Evolutionary conservation across 2,888 invertebrate species (phyloP).

Genomic region (Empis livida): DNA sequence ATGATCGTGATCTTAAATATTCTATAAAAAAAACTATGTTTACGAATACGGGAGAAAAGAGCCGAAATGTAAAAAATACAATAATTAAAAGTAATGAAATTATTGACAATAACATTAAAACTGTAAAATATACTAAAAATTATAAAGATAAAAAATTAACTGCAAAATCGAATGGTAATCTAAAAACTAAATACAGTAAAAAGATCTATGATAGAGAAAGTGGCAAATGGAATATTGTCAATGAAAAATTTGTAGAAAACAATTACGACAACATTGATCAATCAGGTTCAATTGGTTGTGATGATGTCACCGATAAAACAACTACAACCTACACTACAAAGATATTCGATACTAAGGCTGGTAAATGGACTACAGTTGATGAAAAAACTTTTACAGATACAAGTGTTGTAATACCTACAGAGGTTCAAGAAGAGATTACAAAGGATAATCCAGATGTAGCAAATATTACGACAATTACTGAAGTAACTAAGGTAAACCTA

Average conservation of each 20-base stretch:
- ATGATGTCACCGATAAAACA: slow-evolving; percentile 36
- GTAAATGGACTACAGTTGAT: slow-evolving; percentile 35
- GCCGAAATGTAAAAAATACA: too few relatives aligned
- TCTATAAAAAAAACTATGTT: too few relatives aligned
- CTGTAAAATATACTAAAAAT: too few relatives aligned
- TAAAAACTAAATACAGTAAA: slow-evolving; percentile 34
- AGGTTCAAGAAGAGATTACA: slow-evolving; percentile 36
- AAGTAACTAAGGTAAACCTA: slow-evolving; percentile 34
- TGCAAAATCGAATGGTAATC: slow-evolving; percentile 31
- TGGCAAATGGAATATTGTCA: slow-evolving; percentile 37
- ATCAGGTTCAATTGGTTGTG: slow-evolving; percentile 36
- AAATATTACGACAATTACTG: slow-evolving; percentile 37
- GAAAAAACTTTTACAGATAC: slow-evolving; percentile 35
- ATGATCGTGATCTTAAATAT: too few relatives aligned
- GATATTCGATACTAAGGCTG: slow-evolving; percentile 34
- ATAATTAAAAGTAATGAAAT: too few relatives aligned
- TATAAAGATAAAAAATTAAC: slow-evolving; percentile 33
- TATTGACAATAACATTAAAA: too few relatives aligned
- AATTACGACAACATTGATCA: too few relatives aligned
- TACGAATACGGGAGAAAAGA: too few relatives aligned
- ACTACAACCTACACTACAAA: slow-evolving; percentile 36
- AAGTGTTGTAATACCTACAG: slow-evolving; percentile 33
- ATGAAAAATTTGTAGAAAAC: slow-evolving; percentile 37
- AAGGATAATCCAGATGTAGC: slow-evolving; percentile 37
- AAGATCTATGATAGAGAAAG: slow-evolving; percentile 34